These are phyloP conservation scores for Spatulosminthurus flaviceps DNA, from an alignment of 2,888 invertebrate species.

Conservation along the genomic window DNA sequence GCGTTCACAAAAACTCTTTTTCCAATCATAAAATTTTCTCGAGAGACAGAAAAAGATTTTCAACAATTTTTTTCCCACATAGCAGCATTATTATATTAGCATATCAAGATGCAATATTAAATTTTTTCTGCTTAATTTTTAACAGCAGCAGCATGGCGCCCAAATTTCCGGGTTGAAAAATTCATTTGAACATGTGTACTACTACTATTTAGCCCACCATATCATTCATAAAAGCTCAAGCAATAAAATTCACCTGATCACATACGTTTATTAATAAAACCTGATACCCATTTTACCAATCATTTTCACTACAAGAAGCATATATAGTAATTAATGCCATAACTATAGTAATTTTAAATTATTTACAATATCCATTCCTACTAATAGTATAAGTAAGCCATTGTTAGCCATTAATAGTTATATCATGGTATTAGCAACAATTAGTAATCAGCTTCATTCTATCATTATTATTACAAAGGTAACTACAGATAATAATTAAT, in stretches of 20 bases:
- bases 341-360: neutral
- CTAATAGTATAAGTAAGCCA: no score
- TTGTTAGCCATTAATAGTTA: neutral
- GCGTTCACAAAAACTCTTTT: neutral
- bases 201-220: neutral
- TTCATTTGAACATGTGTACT: neutral
- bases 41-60: neutral
- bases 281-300: conserved; percentile 2
- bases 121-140: neutral
- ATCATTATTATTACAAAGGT: conserved; percentile 3
- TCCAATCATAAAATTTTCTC: conserved; percentile 9
- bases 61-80: no score
- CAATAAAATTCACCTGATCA: conserved; percentile 9
- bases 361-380: conserved; percentile 12
- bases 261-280: neutral
- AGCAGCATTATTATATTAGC: no score
- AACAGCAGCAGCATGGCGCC: neutral
- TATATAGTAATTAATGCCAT: no score
- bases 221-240: conserved; percentile 13
- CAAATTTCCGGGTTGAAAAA: neutral
- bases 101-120: neutral
- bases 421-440: neutral
- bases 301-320: neutral
- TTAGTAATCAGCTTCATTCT: no score
- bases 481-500: conserved; percentile 18